Percentiles rank a stretch among this genome's conserved stretches.
phyloP scores from a whole-genome alignment of 53 echinoderm and acorn worm species.

The Holothuria leucospilota region DNA sequence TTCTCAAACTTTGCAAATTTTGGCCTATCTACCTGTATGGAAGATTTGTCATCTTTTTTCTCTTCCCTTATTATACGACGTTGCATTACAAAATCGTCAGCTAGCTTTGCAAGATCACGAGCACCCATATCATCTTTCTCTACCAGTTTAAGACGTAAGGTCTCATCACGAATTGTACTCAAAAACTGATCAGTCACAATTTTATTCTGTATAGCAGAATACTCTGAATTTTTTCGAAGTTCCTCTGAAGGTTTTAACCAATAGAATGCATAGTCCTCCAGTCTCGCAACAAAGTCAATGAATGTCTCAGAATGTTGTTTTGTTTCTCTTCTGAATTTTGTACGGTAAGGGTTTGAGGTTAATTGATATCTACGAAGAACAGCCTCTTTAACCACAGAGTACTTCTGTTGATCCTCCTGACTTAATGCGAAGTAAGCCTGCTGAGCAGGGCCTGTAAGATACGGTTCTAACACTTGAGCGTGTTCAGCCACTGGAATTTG shows the following conservation, averaged over 20 bases:
- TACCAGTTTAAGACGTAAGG: conserved; percentile 47
- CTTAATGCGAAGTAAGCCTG: conserved; percentile 57
- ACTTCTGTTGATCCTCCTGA: conserved; percentile 40
- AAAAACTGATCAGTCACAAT: conserved; percentile 59
- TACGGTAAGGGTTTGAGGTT: conserved; percentile 50
- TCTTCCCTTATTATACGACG: not conserved
- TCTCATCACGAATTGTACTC: conserved; percentile 32
- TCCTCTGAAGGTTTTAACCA: conserved; percentile 42
- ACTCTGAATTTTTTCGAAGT: conserved; percentile 6
- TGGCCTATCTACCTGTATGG: not conserved
- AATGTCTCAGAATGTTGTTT: conserved; percentile 47
- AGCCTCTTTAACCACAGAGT: conserved; percentile 42
- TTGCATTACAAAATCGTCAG: conserved; percentile 58
- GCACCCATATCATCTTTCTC: conserved; percentile 33
- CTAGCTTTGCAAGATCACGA: conserved; percentile 44
- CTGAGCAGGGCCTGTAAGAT: conserved; percentile 57
- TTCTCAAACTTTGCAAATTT: not conserved
- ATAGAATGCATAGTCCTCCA: conserved; percentile 35
- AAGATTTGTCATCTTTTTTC: not conserved
- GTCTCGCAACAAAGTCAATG: conserved; percentile 43
- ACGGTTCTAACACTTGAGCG: conserved; percentile 53
- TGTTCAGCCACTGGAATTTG: not conserved
- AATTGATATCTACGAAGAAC: conserved; percentile 55
- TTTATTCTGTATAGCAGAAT: conserved; percentile 5
- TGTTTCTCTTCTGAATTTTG: conserved; percentile 49